Conservation (phyloP, 1,140 invertebrate species). For the Danaus melanippus region DNA sequence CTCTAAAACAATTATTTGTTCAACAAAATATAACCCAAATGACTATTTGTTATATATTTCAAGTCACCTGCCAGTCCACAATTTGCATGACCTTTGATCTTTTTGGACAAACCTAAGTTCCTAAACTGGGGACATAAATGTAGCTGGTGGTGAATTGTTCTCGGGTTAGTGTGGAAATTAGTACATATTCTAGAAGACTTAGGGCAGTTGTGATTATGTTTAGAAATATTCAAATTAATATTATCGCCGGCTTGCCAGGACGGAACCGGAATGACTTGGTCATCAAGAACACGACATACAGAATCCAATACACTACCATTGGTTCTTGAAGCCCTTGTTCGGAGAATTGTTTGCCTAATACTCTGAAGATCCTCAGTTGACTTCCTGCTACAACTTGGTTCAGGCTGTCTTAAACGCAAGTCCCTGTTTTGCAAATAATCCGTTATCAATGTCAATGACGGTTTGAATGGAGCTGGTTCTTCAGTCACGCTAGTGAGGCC, state of each 20-base stretch:
- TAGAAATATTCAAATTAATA: conserved; percentile 24
- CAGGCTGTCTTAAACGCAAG: conserved; percentile 42
- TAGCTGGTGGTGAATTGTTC: background rate
- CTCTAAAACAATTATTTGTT: no score
- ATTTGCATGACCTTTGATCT: no score
- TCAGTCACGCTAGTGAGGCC: conserved; percentile 22
- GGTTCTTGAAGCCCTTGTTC: conserved; percentile 36
- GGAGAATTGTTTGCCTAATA: conserved; percentile 52
- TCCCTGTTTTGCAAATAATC: conserved; percentile 56
- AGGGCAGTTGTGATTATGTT: no score
- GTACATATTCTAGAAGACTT: background rate
- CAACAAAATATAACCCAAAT: no score
- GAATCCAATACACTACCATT: conserved; percentile 47
- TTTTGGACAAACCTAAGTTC: no score
- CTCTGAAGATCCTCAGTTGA: conserved; percentile 40
- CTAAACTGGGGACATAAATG: background rate
- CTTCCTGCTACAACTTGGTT: conserved; percentile 24
- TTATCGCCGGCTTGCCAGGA: conserved; percentile 42
- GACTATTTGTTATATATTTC: no score
- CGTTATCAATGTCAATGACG: conserved; percentile 49
- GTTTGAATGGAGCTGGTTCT: conserved; percentile 22
- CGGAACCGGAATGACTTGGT: conserved; percentile 50
- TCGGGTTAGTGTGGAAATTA: conserved; percentile 1
- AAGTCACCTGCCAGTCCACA: no score
- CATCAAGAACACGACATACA: conserved; percentile 52